These are phyloP conservation scores for Stomorhina lunata DNA, from an alignment of 2,888 invertebrate genomes.

Conservation along the genomic window DNA sequence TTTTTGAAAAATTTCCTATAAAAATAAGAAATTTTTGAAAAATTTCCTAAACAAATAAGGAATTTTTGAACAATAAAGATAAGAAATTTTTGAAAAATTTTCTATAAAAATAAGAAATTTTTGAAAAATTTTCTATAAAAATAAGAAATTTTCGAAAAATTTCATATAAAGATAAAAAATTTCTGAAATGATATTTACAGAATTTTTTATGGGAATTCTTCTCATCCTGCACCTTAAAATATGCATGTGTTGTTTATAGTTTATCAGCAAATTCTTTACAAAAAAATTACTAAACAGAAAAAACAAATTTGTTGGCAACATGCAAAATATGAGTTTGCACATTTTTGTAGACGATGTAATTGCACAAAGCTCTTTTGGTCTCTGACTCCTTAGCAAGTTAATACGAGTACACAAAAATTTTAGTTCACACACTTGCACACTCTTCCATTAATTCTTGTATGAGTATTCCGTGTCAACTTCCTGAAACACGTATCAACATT, in stretches of 20 bases:
- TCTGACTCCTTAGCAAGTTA: not conserved
- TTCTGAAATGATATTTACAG: too few relatives aligned
- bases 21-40: too few relatives aligned
- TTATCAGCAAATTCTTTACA: not conserved
- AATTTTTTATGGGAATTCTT: too few relatives aligned
- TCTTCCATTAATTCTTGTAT: constrained; percentile 22
- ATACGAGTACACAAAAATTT: not conserved
- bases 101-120: too few relatives aligned
- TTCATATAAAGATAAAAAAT: too few relatives aligned
- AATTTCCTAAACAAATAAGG: too few relatives aligned
- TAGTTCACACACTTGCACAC: not conserved
- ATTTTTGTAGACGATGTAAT: constrained; percentile 19
- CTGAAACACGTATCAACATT: not conserved
- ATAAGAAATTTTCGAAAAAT: too few relatives aligned
- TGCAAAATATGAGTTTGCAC: constrained; percentile 66
- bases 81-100: too few relatives aligned
- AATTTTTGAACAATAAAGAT: too few relatives aligned
- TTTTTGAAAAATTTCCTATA: too few relatives aligned
- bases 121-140: too few relatives aligned
- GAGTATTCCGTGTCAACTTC: constrained; percentile 11
- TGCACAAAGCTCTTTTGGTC: not conserved
- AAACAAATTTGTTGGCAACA: constrained; percentile 61
- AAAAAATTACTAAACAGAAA: constrained; percentile 2
- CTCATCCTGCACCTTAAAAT: too few relatives aligned
- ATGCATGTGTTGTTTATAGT: not conserved